A percentile compares a stretch with the other conserved stretches of the same genome.
Conservation (phyloP, 2,797 vertebrate species). For the Carduelis carduelis region DNA sequence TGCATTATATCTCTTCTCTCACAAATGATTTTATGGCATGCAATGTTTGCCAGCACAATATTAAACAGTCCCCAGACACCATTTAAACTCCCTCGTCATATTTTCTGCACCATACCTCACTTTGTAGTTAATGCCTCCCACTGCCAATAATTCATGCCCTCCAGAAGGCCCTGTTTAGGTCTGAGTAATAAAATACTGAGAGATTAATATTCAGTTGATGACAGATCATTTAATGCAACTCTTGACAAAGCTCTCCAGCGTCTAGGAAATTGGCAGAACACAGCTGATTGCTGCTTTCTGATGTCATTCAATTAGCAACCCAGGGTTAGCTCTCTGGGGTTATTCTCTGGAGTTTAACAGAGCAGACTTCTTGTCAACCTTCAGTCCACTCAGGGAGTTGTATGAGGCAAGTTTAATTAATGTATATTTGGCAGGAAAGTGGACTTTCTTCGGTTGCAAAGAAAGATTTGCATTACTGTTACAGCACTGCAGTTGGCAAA, state of each 20-base stretch:
- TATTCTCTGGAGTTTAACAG: background rate
- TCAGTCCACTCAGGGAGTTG: background rate
- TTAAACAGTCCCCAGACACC: background rate
- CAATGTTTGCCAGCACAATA: background rate
- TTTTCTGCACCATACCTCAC: constrained; percentile 27
- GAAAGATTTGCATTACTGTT: background rate
- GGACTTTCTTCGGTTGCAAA: background rate
- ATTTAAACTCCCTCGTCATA: background rate
- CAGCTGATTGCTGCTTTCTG: background rate
- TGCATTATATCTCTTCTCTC: background rate
- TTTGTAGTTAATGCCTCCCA: constrained; percentile 11
- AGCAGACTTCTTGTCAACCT: background rate
- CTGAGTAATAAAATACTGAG: background rate
- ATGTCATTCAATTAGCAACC: constrained; percentile 1
- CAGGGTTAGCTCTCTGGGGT: background rate
- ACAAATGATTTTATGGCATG: background rate
- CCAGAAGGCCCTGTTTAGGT: constrained; percentile 26
- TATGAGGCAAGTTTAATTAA: background rate
- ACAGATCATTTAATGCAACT: constrained; percentile 22
- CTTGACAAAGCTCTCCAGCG: background rate
- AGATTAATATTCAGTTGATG: constrained; percentile 9
- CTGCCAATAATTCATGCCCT: constrained; percentile 30
- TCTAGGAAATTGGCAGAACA: background rate
- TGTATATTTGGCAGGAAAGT: background rate
- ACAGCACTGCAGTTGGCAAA: background rate